Evolutionary conservation across 2,888 invertebrate genomes (phyloP), one percentile per base, ranked within the genome.

Genomic region (Myopa tessellatipennis): DNA sequence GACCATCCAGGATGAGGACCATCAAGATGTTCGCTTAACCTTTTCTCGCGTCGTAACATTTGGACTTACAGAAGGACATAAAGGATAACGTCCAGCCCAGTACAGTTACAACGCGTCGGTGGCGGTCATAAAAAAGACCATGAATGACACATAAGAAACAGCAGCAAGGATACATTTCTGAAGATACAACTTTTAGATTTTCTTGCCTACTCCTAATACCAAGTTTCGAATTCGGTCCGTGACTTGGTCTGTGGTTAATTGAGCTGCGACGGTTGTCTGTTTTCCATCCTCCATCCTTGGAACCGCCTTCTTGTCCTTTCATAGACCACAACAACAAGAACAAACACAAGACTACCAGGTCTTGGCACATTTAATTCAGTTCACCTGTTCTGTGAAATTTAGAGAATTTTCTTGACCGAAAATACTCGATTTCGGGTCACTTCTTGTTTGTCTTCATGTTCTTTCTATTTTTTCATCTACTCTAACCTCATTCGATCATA

Each of bases 381-480:
- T 36, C 36, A 63, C 61, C 10, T n/a, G 34, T 63, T 26, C 34
- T 14, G 14, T 14, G 50, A 50, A 50, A 50, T 50, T 50, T 14
- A 10, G 45, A 52, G 69, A 52, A 16, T 26, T 69, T 69, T 45
- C 18, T 36, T 71, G 67, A 72, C 65, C 72, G 67, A 60, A 72
- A 73, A 72, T 73, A 74, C 74, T 73, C 77, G 77, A 73, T 73
- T 58, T 55, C 67, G 67, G 26, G 8, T 26, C 26, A 26, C 26
- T 26, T 26, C 26, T 26, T 26, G 45, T 8, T 73, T 18, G 52
- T 36, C 68, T 77, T 69, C 18, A 70, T 61, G 60, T 76, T 45
- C 45, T 58, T 26, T 36, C 40, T 76, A 6, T 8, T 34, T 63
- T 73, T 72, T 74, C 55, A 58, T 55, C 61, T 71, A n/a, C 63